Evolutionary conservation across 2,797 vertebrate genomes (phyloP).

Genomic region (Eurystomus glaucurus): DNA sequence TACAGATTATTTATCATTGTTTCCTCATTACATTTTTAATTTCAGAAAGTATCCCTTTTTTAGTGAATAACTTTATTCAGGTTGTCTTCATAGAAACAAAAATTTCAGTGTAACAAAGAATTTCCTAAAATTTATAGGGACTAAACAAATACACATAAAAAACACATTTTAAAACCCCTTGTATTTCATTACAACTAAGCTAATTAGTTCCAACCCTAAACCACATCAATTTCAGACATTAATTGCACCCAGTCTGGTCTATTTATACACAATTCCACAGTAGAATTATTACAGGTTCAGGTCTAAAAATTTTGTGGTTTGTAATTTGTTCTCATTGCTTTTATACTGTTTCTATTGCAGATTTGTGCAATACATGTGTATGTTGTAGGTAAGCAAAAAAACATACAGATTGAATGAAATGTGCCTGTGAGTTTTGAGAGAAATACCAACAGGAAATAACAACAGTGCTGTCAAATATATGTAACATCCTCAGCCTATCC

Average conservation of each 20-base stretch:
- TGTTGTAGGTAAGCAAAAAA: background rate
- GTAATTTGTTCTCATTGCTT: background rate
- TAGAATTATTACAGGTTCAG: background rate
- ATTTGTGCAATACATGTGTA: background rate
- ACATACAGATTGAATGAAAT: background rate
- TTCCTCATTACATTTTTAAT: background rate
- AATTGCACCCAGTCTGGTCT: background rate
- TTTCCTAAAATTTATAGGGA: background rate
- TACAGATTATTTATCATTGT: background rate
- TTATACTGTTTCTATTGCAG: background rate
- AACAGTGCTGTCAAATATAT: background rate
- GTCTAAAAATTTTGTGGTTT: background rate
- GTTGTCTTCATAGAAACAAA: background rate
- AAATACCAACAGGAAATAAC: background rate
- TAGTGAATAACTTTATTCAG: background rate
- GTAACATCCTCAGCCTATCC: background rate
- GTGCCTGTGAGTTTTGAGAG: background rate
- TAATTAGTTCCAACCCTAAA: background rate
- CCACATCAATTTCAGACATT: background rate
- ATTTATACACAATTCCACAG: background rate
- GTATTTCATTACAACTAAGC: background rate
- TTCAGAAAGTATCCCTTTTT: background rate
- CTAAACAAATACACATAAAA: background rate
- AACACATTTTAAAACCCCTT: accelerated
- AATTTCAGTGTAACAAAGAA: background rate